These are phyloP conservation scores for Leuciscus waleckii DNA, from an alignment of 2,797 vertebrate genomes.

Conservation along the genomic window DNA sequence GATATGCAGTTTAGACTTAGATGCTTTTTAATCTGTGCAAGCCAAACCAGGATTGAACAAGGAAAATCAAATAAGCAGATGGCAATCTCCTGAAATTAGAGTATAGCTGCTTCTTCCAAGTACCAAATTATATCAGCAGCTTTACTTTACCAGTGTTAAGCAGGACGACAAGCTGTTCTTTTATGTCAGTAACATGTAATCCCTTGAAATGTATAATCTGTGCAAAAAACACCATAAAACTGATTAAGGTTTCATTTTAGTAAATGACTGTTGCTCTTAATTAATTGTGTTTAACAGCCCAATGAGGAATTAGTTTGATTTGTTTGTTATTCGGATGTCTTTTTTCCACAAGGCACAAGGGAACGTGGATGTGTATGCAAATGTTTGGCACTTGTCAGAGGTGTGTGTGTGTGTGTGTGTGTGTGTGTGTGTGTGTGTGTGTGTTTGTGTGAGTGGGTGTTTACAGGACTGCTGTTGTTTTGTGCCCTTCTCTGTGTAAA, in stretches of 20 bases:
- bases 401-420: constrained; percentile 11
- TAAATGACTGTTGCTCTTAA: constrained; percentile 36
- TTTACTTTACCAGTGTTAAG: constrained; percentile 44
- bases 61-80: constrained; percentile 77
- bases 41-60: constrained; percentile 65
- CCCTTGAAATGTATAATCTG: constrained; percentile 56
- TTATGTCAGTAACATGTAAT: constrained; percentile 57
- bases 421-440: constrained; percentile 52
- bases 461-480: constrained; percentile 71
- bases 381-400: constrained; percentile 36
- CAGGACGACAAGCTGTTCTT: constrained; percentile 52
- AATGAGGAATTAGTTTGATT: constrained; percentile 41
- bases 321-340: constrained; percentile 35
- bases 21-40: constrained; percentile 73
- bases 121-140: constrained; percentile 47
- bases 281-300: constrained; percentile 45
- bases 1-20: constrained; percentile 71
- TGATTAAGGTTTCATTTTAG: constrained; percentile 51
- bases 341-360: constrained; percentile 4
- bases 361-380: constrained; percentile 27
- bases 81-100: constrained; percentile 74
- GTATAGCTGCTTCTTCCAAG: constrained; percentile 64
- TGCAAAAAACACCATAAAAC: constrained; percentile 42
- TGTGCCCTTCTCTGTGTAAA: constrained; percentile 69
- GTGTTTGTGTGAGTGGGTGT: constrained; percentile 58